Percentiles rank a stretch among this genome's conserved stretches.
Evolutionary conservation across 1,140 invertebrate genomes (phyloP).

Genomic region (Brachionus sp.): DNA sequence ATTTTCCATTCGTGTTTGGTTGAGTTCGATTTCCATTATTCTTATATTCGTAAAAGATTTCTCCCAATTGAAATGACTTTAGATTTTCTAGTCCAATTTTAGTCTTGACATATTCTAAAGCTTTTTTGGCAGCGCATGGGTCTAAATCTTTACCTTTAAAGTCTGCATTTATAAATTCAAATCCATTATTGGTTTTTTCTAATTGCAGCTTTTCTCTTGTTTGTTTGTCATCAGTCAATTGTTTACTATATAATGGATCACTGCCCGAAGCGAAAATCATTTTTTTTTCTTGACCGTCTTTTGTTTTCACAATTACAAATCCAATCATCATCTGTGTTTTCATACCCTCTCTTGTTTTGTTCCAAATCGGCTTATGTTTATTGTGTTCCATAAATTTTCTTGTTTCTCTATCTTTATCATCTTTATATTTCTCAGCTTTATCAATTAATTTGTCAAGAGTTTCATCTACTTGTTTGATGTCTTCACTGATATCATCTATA

Average conservation of each 20-base stretch:
- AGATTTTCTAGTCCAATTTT: background rate
- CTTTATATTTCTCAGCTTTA: background rate
- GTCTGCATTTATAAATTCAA: background rate
- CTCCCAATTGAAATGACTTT: background rate
- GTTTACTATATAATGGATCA: background rate
- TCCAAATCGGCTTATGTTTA: background rate
- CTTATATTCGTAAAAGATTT: background rate
- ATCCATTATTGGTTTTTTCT: background rate
- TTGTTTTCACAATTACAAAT: background rate
- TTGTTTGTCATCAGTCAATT: background rate
- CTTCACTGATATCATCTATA: background rate
- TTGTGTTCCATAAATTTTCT: background rate
- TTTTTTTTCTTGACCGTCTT: background rate
- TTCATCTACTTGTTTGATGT: background rate
- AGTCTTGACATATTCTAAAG: background rate
- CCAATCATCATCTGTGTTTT: conserved; percentile 18
- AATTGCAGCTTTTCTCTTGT: background rate
- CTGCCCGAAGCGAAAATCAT: background rate
- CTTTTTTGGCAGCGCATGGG: background rate
- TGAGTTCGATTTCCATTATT: background rate
- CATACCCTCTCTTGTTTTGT: background rate
- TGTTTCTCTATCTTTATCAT: background rate
- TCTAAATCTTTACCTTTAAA: background rate
- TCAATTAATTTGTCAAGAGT: background rate
- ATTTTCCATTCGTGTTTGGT: background rate